Conservation (phyloP, 1,140 invertebrate species). For the Calliphora vicina region DNA sequence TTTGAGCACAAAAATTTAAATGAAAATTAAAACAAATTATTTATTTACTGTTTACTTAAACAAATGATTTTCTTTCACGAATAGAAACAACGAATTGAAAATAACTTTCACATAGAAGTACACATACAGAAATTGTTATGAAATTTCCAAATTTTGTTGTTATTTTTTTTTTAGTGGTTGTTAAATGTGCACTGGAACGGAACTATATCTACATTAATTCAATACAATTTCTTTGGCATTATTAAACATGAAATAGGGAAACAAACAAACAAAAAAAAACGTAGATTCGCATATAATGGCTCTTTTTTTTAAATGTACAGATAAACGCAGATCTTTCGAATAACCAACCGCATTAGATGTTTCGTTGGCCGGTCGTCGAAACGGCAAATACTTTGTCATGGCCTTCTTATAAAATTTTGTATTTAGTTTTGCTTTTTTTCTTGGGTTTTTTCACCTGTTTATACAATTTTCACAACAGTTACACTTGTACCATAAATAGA, state of each 20-base stretch:
- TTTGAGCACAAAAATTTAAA: too few relatives aligned
- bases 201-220: not conserved
- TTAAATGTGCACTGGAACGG: not conserved
- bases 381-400: too few relatives aligned
- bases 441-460: not conserved
- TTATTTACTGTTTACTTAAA: too few relatives aligned
- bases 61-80: too few relatives aligned
- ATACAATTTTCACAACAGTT: not conserved
- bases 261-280: not conserved
- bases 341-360: not conserved
- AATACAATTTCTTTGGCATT: not conserved
- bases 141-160: not conserved
- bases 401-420: not conserved
- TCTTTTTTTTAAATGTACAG: not conserved
- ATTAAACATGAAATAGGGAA: not conserved
- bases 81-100: not conserved
- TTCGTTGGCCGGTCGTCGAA: too few relatives aligned
- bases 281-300: too few relatives aligned
- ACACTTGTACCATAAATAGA: conserved; percentile 6
- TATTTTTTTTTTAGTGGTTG: not conserved
- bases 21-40: too few relatives aligned
- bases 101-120: not conserved
- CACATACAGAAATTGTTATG: not conserved
- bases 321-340: not conserved
- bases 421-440: not conserved